Base-by-base conservation (phyloP, 2,888 invertebrate genomes). In the Candidula unifasciata region DNA sequence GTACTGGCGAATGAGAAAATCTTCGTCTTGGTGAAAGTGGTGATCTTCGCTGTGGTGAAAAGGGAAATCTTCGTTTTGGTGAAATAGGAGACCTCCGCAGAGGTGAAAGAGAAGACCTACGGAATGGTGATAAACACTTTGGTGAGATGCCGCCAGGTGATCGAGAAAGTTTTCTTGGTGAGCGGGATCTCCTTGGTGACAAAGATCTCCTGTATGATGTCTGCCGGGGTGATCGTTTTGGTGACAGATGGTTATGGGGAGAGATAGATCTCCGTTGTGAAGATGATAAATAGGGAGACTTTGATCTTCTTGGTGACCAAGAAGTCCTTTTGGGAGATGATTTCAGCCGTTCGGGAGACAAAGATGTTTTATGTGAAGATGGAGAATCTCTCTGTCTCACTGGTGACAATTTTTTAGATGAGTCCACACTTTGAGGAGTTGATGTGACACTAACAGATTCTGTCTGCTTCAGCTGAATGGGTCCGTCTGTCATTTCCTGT, bases 221-320 rank as follows among this genome's bases (percentile, higher is more conserved):
- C 35, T 21, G 60, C 6, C 3, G 37, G 30, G 82, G 76, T 1
- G 52, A 24, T 71, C 54, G 76, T 2, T 44, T 44, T 74, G 33
- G 27, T 44, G 44, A 21, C 16, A 57, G 24, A 21, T 33, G 54
- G 18, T 73, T 73, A 24, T 54, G 71, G 24, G 74, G 77, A n/a
- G 83, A 69, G 30, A 8, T 35, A 52, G 68, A 71, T 6, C 30
- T 73, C 52, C 68, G 52, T 35, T 44, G 30, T 30, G 35, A 24
- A 5, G 73, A 33, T 37, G 54, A 57, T 37, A 1, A 24, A 57
- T 3, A 2, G 0, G 78, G 78, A 78, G 78, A 35, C 21, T 10
- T 33, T 37, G 80, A 80, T 52, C 68, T 82, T 60, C 64, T 74
- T 5, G 82, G 71, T 27, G 73, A 74, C 74, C 74, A 73, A 82